Evolutionary conservation across 2,113 vertebrate species (phyloP).

Genomic region (Sapajus apella): DNA sequence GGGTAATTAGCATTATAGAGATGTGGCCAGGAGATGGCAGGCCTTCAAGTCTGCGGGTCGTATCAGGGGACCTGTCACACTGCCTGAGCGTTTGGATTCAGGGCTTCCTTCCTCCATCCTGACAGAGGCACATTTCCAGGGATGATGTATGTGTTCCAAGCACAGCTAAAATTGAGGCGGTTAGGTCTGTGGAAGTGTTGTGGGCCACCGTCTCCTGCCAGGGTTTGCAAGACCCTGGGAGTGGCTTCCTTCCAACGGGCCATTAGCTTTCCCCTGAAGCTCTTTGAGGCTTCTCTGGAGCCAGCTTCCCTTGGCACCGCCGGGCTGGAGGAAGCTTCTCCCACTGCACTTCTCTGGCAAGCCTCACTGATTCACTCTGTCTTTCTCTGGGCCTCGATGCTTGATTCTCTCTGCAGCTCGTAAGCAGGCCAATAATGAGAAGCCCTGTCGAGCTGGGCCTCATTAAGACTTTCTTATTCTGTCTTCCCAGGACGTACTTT

Average conservation of each 20-base stretch:
- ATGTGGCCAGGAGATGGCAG: too few species aligned
- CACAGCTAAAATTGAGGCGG: neutral
- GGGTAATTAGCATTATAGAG: neutral
- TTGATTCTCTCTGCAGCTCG: neutral
- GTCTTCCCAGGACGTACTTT: neutral
- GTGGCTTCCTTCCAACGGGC: neutral
- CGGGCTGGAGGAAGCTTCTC: neutral
- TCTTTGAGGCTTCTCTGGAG: neutral
- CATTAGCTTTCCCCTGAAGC: rapidly evolving
- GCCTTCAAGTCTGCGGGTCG: neutral
- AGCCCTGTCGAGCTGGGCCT: neutral
- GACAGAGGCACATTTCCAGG: neutral
- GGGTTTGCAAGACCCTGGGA: neutral
- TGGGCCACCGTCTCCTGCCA: neutral
- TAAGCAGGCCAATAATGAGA: neutral
- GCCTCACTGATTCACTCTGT: too few species aligned
- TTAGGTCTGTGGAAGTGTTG: rapidly evolving
- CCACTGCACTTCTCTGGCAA: too few species aligned
- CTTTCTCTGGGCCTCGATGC: neutral
- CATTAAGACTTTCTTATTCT: neutral
- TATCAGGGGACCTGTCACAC: rapidly evolving
- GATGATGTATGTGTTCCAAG: neutral
- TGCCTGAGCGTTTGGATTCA: too few species aligned
- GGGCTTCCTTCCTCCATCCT: neutral
- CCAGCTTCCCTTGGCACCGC: neutral